Base-by-base conservation (phyloP, 2,797 vertebrate genomes). In the Phoeniculus purpureus region DNA sequence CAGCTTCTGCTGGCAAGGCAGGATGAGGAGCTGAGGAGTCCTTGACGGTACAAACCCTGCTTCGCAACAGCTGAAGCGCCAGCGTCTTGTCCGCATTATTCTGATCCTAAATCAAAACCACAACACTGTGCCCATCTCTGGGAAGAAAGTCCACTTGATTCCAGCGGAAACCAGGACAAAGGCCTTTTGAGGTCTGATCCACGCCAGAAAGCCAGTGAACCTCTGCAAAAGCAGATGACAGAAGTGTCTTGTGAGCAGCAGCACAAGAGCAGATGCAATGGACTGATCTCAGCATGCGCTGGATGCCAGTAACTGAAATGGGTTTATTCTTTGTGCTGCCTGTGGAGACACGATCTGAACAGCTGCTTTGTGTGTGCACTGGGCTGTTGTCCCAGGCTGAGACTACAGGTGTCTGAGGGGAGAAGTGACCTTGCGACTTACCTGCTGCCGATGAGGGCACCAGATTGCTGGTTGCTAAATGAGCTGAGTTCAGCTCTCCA, bases 221-320 rank as follows among this genome's bases (percentile, higher is more conserved):
- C 22, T 54, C 79, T 74, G 22, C n/a, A 54, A 25, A 81, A 25
- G 21, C 54, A 87, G 50, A 34, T 71, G 12, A 15, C 54, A 22
- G 31, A 89, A 91, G 52, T 77, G 70, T 78, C 62, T 85, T 85
- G 60, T 80, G 32, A 83, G 50, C 67, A 91, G 52, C 54, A 94
- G 58, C 45, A 77, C 60, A 27, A 45, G 40, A 72, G 27, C 37
- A 76, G 6, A 21, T 76, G 59, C 80, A 84, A 77, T 47, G 64
- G 0, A 7, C 52, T 60, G 32, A 32, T 76, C 74, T 83, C 76
- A 82, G 80, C 89, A 76, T 34, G 37, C 56, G 26, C 12, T 23
- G 27, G 83, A 12, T 47, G 72, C 32, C 31, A 71, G 64, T 87
- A 86, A 85, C 87, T 65, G 54, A 62, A 93, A 93, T 62, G 43